Base-by-base conservation (phyloP, 2,113 vertebrate species). In the Rattus rattus region DNA sequence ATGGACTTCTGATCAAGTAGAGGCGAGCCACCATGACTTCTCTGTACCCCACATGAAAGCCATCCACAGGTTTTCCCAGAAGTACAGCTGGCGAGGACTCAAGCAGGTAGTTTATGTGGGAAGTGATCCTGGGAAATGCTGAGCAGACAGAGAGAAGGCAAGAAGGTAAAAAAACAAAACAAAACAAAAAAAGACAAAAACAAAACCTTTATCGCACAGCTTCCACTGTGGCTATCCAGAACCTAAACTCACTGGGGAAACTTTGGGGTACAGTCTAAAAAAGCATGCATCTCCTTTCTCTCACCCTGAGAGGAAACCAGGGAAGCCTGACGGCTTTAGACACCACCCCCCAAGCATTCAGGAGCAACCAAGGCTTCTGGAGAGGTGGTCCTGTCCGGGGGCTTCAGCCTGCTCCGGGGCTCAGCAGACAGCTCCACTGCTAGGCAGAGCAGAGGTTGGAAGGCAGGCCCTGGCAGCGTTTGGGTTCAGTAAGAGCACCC, bases 391-490 rank as follows among this genome's bases (percentile, higher is more conserved):
- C 70, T 92, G 76, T 30, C 43, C 16, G 3, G 59, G 80, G 33
- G 39, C 77, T 73, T 94, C 8, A 70, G 59, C 70, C 63, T 88
- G 69, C 59, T 79, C 56, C 72, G 43, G 49, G 56, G 69, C 49
- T 72, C 65, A 94, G 77, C 94, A 86, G 89, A 39, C 17, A 63
- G 72, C 39, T n/a, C 33, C 30, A 30, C 13, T 61, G 63, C 87
- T 63, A 88, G 65, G 95, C 72, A 95, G 96, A 96, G 91, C n/a
- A 19, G 94, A 72, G 24, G 30, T 33, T 85, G 79, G 86, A 81
- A 84, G 92, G 90, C 73, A 84, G 81, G 47, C 69, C 86, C 80
- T 79, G 54, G 22, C 20, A 52, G 75, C 72, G 56, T 76, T 56
- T 84, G 16, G 43, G 33, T 65, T 92, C 86, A 33, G 80, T 5